Conservation (phyloP, 37 sponge, comb jelly and placozoan genomes). For the Amphimedon queenslandica region DNA sequence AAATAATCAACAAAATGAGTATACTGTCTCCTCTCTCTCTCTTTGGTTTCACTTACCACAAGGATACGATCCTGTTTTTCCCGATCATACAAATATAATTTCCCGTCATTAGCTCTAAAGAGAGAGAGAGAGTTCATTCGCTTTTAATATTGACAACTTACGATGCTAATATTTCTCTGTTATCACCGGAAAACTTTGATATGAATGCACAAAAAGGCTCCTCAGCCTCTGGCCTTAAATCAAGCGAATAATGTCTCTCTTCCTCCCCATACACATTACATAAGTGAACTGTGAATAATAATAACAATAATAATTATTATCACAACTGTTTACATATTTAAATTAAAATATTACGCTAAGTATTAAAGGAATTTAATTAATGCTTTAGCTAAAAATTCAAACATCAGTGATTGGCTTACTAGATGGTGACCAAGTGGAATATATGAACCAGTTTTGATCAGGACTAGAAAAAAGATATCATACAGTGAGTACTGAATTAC, state of each 20-base stretch:
- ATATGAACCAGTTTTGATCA: slow-evolving; percentile 61
- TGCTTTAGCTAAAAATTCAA: not conserved
- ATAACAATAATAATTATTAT: not conserved
- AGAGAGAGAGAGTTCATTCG: not conserved
- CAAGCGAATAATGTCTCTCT: slow-evolving; percentile 32
- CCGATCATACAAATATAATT: slow-evolving; percentile 70
- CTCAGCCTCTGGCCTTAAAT: slow-evolving; percentile 39
- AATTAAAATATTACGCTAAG: not conserved
- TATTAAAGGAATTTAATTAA: not conserved
- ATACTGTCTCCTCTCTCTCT: not conserved
- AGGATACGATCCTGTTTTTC: slow-evolving; percentile 29
- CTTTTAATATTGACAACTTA: slow-evolving; percentile 19
- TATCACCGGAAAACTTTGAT: slow-evolving; percentile 55
- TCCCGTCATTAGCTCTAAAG: slow-evolving; percentile 66
- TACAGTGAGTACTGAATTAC: not conserved
- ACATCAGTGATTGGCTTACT: slow-evolving; percentile 33
- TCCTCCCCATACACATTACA: slow-evolving; percentile 64
- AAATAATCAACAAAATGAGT: no score
- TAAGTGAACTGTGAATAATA: slow-evolving; percentile 40
- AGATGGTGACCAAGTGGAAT: slow-evolving; percentile 76
- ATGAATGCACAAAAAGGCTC: slow-evolving; percentile 45
- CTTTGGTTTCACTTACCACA: slow-evolving; percentile 15
- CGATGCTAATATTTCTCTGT: slow-evolving; percentile 63
- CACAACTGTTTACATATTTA: not conserved
- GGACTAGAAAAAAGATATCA: slow-evolving; percentile 33